Percentiles rank a stretch among this genome's conserved stretches.
These are phyloP conservation scores for Lasiurus borealis DNA, from an alignment of 2,113 vertebrate species.

Conservation along the genomic window DNA sequence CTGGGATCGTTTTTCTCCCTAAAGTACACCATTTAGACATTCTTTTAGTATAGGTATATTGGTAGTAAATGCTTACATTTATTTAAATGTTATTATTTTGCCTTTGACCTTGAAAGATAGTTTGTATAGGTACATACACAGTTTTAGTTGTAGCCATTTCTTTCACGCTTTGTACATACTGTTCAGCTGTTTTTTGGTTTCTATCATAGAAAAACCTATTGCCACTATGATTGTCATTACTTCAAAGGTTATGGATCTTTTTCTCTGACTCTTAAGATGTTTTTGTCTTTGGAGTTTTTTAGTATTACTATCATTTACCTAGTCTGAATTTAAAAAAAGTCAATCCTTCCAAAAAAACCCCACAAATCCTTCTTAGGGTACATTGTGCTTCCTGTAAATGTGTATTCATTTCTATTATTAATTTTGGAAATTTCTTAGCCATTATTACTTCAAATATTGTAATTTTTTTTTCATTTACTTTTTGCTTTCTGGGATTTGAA, in stretches of 20 bases:
- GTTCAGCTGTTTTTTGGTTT: neutral
- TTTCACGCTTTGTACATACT: neutral
- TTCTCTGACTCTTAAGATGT: conserved; percentile 26
- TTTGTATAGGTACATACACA: neutral
- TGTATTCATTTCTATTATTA: neutral
- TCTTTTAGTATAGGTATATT: neutral
- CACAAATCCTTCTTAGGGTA: neutral
- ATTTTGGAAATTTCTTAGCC: conserved; percentile 5
- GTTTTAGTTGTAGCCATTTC: conserved; percentile 9
- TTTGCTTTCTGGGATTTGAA: conserved; percentile 35
- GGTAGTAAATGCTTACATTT: neutral
- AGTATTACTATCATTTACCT: neutral
- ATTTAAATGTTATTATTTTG: conserved; percentile 34
- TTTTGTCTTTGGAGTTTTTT: conserved; percentile 24
- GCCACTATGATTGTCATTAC: neutral
- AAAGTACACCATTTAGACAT: neutral
- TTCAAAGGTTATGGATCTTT: neutral
- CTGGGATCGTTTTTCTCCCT: neutral
- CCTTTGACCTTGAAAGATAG: neutral
- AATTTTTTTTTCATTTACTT: neutral
- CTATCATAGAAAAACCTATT: conserved; percentile 9
- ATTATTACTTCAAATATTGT: conserved; percentile 9
- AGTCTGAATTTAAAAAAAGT: neutral
- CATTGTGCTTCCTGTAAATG: neutral
- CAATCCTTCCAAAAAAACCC: neutral